Percentiles rank a stretch among this genome's conserved stretches.
Evolutionary conservation across 2,797 vertebrate species (phyloP).

Genomic region (Phrynocephalus forsythii): DNA sequence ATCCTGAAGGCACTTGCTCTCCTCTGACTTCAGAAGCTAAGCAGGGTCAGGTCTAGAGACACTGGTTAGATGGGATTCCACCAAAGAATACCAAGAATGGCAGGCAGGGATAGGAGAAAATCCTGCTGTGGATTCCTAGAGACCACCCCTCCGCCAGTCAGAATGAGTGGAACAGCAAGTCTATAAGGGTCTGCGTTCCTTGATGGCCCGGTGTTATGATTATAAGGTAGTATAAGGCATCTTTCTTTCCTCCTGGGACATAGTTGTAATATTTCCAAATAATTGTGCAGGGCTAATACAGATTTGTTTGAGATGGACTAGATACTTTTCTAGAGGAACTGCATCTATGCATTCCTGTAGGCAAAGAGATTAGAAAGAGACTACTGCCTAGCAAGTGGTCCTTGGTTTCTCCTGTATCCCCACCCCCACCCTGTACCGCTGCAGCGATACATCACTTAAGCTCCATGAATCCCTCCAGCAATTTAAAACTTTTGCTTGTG

Average conservation of each 20-base stretch:
- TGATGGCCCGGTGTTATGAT: too few relatives aligned
- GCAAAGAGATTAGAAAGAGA: background rate
- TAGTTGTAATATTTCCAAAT: background rate
- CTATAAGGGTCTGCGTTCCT: too few relatives aligned
- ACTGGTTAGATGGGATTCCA: too few relatives aligned
- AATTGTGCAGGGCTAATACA: background rate
- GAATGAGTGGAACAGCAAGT: too few relatives aligned
- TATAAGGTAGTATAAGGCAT: too few relatives aligned
- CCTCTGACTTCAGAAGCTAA: too few relatives aligned
- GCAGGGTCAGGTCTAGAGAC: too few relatives aligned
- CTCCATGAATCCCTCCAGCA: constrained; percentile 32
- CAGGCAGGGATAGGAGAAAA: too few relatives aligned
- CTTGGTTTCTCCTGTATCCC: background rate
- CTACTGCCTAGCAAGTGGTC: background rate
- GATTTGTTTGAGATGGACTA: background rate
- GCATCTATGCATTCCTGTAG: background rate
- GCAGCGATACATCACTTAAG: constrained; percentile 15
- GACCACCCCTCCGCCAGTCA: background rate
- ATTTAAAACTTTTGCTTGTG: constrained; percentile 21
- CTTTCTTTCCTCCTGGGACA: too few relatives aligned
- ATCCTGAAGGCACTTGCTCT: too few relatives aligned
- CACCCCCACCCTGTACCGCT: constrained; percentile 3
- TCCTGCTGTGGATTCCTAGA: too few relatives aligned
- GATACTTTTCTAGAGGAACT: background rate
- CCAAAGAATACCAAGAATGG: too few relatives aligned